Evolutionary conservation across 2,888 invertebrate species (phyloP).

Genomic region (Eristalinus sepulchralis): DNA sequence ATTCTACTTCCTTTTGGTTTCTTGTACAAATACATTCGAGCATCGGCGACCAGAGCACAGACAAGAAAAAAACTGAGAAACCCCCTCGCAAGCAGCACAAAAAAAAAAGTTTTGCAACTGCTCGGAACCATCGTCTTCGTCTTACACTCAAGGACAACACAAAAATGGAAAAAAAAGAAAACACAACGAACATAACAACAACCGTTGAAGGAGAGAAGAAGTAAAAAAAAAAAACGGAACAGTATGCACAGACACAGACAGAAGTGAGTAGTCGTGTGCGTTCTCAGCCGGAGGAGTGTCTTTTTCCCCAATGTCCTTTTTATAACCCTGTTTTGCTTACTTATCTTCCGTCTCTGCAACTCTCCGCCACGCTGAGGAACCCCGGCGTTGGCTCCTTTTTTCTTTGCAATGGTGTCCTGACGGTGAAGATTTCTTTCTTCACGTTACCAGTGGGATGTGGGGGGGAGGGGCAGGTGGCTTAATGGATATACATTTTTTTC

Average conservation of each 20-base stretch:
- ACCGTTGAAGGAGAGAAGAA: not conserved
- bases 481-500: not conserved
- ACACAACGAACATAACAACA: too few species aligned
- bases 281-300: not conserved
- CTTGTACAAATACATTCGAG: constrained; percentile 39
- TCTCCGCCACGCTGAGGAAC: not conserved
- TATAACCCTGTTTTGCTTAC: constrained; percentile 11
- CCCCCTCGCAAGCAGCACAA: too few species aligned
- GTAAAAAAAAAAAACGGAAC: too few species aligned
- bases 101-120: constrained; percentile 29
- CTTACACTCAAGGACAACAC: not conserved
- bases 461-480: constrained; percentile 3
- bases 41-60: constrained; percentile 21
- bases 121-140: constrained; percentile 26
- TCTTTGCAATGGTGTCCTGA: not conserved
- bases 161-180: not conserved
- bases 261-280: not conserved
- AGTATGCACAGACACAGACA: not conserved
- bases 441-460: not conserved
- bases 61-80: constrained; percentile 31
- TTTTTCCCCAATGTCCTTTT: constrained; percentile 28
- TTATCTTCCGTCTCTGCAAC: not conserved
- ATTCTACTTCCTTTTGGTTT: constrained; percentile 46
- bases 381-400: not conserved
- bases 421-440: constrained; percentile 17